Base-by-base conservation (phyloP, 2,113 vertebrate genomes). In the Xerus inauris region DNA sequence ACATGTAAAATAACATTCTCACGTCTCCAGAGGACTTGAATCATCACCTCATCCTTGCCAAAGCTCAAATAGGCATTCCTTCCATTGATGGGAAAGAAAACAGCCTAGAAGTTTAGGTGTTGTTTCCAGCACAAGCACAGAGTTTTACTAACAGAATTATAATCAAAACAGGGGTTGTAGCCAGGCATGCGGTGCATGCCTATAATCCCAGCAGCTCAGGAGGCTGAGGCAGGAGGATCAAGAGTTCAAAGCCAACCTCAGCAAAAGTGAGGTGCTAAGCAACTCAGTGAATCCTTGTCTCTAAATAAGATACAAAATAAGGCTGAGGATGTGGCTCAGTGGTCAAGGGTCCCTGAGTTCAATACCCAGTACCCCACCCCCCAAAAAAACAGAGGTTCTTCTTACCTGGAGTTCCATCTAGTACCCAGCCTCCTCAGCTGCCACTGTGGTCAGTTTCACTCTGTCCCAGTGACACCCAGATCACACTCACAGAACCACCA, bases 361-460 rank as follows among this genome's bases (percentile, higher is more conserved):
- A 51, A 51, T 51, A 3, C 49, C 13, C 3, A 51, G 49, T 51
- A 51, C 14, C 49, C 49, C 49, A 47, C 49, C 12, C 49, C 49
- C 1, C 4, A 51, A 51, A 51, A 51, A 13, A 49, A 49, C 14
- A 49, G 14, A 51, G 49, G 13, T 22, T 80, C 22, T 59, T 42
- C 4, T 0, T 57, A 8, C 73, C 19, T 54, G 47, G 17, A 9
- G 26, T 69, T 17, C 73, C 69, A 0, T 5, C 1, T 3, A 2
- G 22, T 2, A 8, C 30, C n/a, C 11, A 5, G 20, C 6, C 16
- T 77, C 22, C 47, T 24, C 6, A 0, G 8, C 54, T 5, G 16
- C 28, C 38, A 2, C 40, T 4, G 17, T 16, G 8, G 11, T 62
- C 47, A 49, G 12, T 38, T 59, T 77, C 77, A 57, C 47, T 24